Base-by-base conservation (phyloP, 2,113 vertebrate species). In the Calypte anna region DNA sequence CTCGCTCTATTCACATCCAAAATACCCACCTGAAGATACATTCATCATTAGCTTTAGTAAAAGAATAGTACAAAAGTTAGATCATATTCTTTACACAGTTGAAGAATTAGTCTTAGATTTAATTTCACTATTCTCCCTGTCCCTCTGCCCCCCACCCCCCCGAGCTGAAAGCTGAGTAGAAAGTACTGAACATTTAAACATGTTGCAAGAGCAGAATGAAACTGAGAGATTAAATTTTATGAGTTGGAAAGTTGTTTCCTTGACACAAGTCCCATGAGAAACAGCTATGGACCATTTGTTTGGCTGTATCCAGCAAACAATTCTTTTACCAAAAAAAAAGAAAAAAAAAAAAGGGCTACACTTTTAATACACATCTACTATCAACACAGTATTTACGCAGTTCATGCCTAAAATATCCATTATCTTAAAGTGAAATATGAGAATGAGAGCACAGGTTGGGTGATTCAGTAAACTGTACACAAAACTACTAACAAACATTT, bases 361-460 rank as follows among this genome's bases (percentile, higher is more conserved):
- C 81, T 93, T 87, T 87, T 82, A 95, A 93, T 85, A 95, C 95
- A 96, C 96, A 82, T 78, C 79, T 94, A 96, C 96, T 91, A 91
- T 96, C 94, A 94, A 94, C 95, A 96, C 94, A 94, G 91, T 90
- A 93, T 94, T 93, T 95, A 95, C 95, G 93, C 76, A 88, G 80
- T 80, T 96, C 96, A 96, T 97, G 95, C 96, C 94, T 96, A 97
- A 88, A 94, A 95, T 95, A 97, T 55, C 84, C 86, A 96, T 83
- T 93, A 96, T 64, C 79, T 94, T 88, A 89, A 96, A 86, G 88
- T 94, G 97, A 94, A 89, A 48, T 77, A 97, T 36, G 88, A 95
- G 67, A 89, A 92, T 72, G 72, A 91, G 51, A 7, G 28, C 88
- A 93, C 80, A 85, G 79, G 66, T 73, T 48, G 67, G 67, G 76